phyloP scores from a whole-genome alignment of 2,113 vertebrate species.

The Gavia stellata region DNA sequence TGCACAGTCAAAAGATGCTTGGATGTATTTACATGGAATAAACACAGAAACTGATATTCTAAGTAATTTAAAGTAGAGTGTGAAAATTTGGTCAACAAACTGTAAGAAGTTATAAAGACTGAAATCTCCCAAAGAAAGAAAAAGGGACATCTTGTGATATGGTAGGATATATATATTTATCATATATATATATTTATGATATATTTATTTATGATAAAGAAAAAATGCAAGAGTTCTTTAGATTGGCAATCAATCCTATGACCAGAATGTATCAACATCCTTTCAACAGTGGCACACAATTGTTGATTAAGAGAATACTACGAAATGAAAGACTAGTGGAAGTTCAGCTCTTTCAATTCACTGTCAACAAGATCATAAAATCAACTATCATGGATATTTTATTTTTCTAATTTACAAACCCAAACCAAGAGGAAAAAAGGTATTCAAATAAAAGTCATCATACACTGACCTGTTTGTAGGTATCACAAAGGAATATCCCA shows the following conservation, averaged over 20 bases:
- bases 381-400: not conserved
- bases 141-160: not conserved
- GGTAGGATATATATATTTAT: fast-evolving
- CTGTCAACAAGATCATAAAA: not conserved
- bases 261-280: not conserved
- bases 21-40: not conserved
- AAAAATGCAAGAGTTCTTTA: no score
- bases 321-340: not conserved
- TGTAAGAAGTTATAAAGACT: not conserved
- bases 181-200: no score
- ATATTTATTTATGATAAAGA: no score
- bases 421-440: not conserved
- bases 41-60: not conserved
- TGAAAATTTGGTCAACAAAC: not conserved
- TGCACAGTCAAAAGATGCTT: not conserved
- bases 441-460: not conserved
- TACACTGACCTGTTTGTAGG: not conserved
- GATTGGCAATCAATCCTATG: no score
- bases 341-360: not conserved
- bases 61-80: not conserved
- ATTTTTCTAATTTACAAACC: not conserved
- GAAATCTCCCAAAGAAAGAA: not conserved
- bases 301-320: not conserved
- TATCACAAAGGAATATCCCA: not conserved
- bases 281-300: not conserved